Evolutionary conservation across 2,113 vertebrate genomes (phyloP).

Genomic region (Psophia crepitans): DNA sequence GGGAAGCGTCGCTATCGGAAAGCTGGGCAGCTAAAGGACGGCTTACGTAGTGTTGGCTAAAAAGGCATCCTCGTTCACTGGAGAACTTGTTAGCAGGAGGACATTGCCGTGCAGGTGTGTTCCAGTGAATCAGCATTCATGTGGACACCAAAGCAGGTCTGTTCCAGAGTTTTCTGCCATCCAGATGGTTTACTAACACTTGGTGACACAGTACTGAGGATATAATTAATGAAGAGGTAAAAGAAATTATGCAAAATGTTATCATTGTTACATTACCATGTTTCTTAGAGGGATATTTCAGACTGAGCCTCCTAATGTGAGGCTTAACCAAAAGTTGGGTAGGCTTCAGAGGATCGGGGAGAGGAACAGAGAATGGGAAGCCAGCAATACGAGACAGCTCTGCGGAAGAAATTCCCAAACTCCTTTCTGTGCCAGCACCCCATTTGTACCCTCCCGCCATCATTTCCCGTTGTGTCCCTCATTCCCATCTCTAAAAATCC

Average conservation of each 20-base stretch:
- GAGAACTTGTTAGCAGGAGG: background rate
- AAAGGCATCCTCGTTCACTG: background rate
- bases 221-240: background rate
- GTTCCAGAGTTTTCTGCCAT: background rate
- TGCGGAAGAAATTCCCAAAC: background rate
- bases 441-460: background rate
- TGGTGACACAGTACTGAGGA: background rate
- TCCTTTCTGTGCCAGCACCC: background rate
- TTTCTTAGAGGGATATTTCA: background rate
- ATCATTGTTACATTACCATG: rapidly evolving
- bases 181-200: background rate
- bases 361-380: background rate
- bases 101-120: background rate
- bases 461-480: background rate
- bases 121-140: background rate
- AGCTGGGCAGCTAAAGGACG: background rate
- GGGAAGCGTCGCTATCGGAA: background rate
- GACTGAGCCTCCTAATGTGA: background rate
- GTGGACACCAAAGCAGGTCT: background rate
- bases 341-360: slow-evolving; percentile 5
- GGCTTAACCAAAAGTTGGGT: background rate
- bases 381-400: slow-evolving; percentile 9
- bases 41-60: background rate
- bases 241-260: background rate
- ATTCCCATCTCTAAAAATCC: background rate